Conservation (phyloP, 2,888 invertebrate species). For the Polietes domitor region DNA sequence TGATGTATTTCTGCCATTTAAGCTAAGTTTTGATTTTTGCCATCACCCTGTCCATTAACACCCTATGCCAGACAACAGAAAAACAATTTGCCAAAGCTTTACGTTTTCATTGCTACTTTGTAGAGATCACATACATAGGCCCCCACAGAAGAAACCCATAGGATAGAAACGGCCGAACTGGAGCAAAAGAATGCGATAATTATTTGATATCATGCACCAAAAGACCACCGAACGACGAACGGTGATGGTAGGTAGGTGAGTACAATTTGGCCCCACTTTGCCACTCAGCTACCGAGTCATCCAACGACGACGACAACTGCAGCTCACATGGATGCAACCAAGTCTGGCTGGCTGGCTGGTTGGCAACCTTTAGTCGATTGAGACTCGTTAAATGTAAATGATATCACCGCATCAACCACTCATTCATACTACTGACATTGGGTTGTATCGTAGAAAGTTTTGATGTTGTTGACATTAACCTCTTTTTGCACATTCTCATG, state of each 20-base stretch:
- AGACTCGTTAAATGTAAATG: slow-evolving; percentile 60
- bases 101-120: slow-evolving; percentile 14
- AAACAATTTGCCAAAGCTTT: slow-evolving; percentile 12
- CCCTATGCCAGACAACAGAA: background rate
- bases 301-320: background rate
- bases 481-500: too few relatives aligned
- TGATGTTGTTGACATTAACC: too few relatives aligned
- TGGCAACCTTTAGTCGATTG: slow-evolving; percentile 39
- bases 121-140: background rate
- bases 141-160: background rate
- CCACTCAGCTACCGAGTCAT: slow-evolving; percentile 28
- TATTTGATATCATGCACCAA: slow-evolving; percentile 58
- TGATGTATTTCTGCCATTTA: too few relatives aligned
- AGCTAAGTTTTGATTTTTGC: too few relatives aligned
- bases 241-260: background rate
- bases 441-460: too few relatives aligned
- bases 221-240: background rate
- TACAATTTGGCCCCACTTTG: slow-evolving; percentile 25
- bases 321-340: background rate
- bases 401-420: slow-evolving; percentile 46
- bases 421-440: background rate
- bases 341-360: slow-evolving; percentile 29
- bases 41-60: background rate
- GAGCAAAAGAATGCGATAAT: slow-evolving; percentile 48
- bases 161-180: background rate